Conservation (phyloP, 2,113 vertebrate genomes). For the Mesitornis unicolor region DNA sequence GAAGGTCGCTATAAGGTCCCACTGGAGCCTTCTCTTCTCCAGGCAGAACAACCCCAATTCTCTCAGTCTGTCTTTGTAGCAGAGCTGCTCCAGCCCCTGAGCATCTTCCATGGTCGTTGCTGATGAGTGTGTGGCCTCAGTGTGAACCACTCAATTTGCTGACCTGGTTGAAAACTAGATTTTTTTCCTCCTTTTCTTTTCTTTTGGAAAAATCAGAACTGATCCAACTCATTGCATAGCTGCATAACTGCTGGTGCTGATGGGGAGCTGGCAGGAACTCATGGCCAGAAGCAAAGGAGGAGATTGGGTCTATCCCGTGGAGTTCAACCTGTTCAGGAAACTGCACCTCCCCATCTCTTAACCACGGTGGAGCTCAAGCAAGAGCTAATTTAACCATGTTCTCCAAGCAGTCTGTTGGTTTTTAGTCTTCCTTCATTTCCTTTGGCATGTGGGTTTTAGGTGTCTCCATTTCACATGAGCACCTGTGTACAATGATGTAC, state of each 20-base stretch:
- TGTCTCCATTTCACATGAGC: background rate
- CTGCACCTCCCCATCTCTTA: background rate
- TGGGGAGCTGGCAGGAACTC: background rate
- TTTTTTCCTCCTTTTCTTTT: background rate
- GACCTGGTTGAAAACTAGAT: background rate
- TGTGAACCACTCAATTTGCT: background rate
- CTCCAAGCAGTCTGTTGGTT: background rate
- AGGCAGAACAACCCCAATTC: too few species aligned
- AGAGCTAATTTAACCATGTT: background rate
- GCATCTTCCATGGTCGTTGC: accelerated
- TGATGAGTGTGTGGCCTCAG: background rate
- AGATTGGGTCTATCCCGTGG: too few species aligned
- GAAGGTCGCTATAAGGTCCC: too few species aligned
- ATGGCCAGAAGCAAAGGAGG: background rate
- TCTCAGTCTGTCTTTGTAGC: too few species aligned
- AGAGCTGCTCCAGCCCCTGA: too few species aligned
- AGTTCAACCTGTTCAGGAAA: background rate
- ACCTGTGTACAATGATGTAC: accelerated
- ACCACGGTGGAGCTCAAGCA: background rate
- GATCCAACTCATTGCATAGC: accelerated
- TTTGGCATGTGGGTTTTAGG: background rate
- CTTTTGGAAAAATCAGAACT: background rate
- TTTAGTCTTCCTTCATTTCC: background rate
- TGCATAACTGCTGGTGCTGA: background rate
- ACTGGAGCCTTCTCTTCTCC: too few species aligned